Percentiles rank a stretch among this genome's conserved stretches.
phyloP scores from a whole-genome alignment of 2,888 invertebrate species.

The Coelopa pilipes region DNA sequence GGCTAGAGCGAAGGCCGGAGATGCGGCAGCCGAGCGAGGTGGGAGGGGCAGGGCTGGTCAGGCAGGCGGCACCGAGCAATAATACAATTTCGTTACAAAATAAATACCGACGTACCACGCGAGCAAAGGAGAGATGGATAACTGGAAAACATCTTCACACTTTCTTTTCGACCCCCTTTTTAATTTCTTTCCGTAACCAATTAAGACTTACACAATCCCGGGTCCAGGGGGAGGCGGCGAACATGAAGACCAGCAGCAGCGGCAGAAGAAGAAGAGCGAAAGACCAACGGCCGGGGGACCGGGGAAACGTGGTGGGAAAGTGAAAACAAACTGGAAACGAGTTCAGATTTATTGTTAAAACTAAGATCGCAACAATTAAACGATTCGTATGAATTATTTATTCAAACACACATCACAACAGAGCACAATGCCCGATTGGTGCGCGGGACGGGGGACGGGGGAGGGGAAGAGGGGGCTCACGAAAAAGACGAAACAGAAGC shows the following conservation, averaged over 20 bases:
- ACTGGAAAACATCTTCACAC: constrained; percentile 1
- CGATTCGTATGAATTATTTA: neutral
- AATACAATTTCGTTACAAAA: constrained; percentile 5
- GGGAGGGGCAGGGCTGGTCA: neutral
- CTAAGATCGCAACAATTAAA: constrained; percentile 4
- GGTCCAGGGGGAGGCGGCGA: too few relatives aligned
- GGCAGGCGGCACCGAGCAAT: neutral
- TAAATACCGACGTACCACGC: neutral
- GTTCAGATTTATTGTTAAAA: constrained; percentile 4
- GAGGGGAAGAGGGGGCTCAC: neutral
- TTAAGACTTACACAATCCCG: neutral
- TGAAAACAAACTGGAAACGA: constrained; percentile 1
- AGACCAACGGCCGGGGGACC: neutral
- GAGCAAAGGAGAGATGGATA: neutral
- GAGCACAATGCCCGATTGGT: too few relatives aligned
- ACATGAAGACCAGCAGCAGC: too few relatives aligned
- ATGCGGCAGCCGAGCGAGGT: neutral
- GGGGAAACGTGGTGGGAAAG: neutral
- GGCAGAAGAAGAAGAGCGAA: too few relatives aligned
- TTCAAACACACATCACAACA: constrained; percentile 1
- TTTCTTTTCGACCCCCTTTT: constrained; percentile 22
- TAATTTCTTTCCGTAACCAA: neutral
- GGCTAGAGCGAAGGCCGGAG: neutral
- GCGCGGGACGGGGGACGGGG: neutral
- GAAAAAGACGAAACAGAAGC: neutral